Base-by-base conservation (phyloP, 2,113 vertebrate genomes). In the Alethe castanea region DNA sequence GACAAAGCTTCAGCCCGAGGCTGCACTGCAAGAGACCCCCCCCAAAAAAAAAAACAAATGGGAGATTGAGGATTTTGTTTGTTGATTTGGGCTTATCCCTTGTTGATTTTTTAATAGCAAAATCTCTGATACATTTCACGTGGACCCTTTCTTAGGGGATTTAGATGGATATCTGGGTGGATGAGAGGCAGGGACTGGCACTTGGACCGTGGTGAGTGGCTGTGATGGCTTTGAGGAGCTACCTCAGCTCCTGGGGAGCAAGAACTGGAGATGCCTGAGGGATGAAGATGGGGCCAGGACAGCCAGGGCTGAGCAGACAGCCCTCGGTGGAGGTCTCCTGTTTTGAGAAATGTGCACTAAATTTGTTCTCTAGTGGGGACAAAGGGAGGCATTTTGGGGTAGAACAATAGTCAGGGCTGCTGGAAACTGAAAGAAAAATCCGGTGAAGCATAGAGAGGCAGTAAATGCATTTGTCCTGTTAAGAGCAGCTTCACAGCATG, bases 261-360 rank as follows among this genome's bases (percentile, higher is more conserved):
- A 72, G 26, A 11, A 17, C 6, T 88, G 57, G 19, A 84, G 14
- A 4, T 20, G 47, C 29, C 42, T 38, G 47, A 56, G 35, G 36
- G 25, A 19, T 70, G 19, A 8, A 13, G 20, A 5, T 66, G n/a
- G 19, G 36, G 20, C 29, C 71, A 33, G 54, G 35, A 10, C 35
- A 47, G 40, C 33, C 38, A 69, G 18, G 48, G 25, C 67, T 76
- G 36, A 77, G 38, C 59, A 38, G 33, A 20, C 19, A 77, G 45
- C 13, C 38, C 18, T 76, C 2, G 0, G 20, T 2, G 1, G 18
- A 62, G 16, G 3, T 40, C 57, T 82, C 22, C 52, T 52, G 12
- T 31, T 45, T 50, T 33, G 40, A 60, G 38, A 76, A 67, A 86
- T 35, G 15, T 0, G 2, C 14, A n/a, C 12, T 65, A 23, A 56